Conservation (phyloP, 2,113 vertebrate species). For the Dromiciops gliroides region DNA sequence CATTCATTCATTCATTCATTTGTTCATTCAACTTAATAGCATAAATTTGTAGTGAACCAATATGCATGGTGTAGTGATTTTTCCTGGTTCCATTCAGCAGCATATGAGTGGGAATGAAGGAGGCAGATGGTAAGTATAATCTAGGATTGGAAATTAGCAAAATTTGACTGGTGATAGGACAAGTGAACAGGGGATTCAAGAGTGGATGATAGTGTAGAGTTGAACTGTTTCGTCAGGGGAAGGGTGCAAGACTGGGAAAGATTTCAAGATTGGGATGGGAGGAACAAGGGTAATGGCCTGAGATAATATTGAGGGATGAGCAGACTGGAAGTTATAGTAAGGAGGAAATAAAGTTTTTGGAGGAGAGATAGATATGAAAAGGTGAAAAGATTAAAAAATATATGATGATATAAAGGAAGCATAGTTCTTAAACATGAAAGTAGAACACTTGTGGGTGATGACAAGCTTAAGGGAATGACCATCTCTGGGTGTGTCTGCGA, state of each 20-base stretch:
- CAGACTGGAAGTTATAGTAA: not conserved
- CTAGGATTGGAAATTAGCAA: not conserved
- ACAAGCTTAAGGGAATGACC: not conserved
- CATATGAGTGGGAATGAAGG: not conserved
- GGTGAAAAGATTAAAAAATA: not conserved
- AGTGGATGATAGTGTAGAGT: not conserved
- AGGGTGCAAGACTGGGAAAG: not conserved
- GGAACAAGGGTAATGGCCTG: not conserved
- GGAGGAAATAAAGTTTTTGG: not conserved
- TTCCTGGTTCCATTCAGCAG: not conserved
- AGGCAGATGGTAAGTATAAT: not conserved
- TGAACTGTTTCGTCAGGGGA: not conserved
- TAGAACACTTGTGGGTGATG: not conserved
- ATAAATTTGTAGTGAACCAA: not conserved
- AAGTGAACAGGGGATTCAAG: not conserved
- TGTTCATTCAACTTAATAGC: too few relatives aligned
- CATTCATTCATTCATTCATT: not conserved
- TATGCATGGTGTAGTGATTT: not conserved
- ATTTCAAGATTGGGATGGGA: not conserved
- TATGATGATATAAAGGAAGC: not conserved
- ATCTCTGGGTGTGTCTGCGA: not conserved
- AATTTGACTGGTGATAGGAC: not conserved
- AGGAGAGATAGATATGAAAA: not conserved
- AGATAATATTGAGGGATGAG: not conserved
- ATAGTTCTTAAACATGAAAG: not conserved